Base-by-base conservation (phyloP, 2,797 vertebrate genomes). In the Gobio occitaniae region DNA sequence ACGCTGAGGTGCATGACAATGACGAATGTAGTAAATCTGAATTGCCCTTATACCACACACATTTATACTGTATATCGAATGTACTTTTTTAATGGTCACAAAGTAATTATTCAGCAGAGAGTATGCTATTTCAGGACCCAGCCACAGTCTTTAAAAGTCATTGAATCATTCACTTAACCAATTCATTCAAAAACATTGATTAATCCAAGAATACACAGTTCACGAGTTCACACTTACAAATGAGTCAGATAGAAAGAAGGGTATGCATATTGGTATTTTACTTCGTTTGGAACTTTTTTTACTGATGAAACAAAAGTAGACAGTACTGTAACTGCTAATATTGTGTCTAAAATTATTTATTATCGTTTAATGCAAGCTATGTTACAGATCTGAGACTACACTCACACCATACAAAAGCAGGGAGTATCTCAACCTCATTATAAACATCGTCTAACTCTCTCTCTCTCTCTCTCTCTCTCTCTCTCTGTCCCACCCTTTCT, bases 381-480 rank as follows among this genome's bases (percentile, higher is more conserved):
- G 25, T 66, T 71, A 74, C 69, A 86, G 12, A 44, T 61, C 17
- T 78, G 25, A 72, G 10, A 72, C 48, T 70, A 25, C 72, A 82
- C n/a, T 36, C 12, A 32, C 32, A 32, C 32, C 32, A 10, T 9
- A 36, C 13, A 50, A 52, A 15, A 32, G 52, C 13, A 41, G n/a
- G 47, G 10, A 75, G 12, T 19, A 79, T 61, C 11, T 47, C 0
- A 61, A 19, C 21, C 48, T 41, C 32, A 79, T 68, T 82, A 91
- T 90, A 78, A 82, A 88, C 87, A 88, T 89, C 81, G 78, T 75
- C 65, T 68, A 69, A 54, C 61, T 82, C 86, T 41, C 75, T 75
- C 78, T 83, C 69, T 6, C 21, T n/a, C 19, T n/a, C 54, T 59
- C 8, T 59, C 56, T 56, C 21, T 25, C n/a, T 76, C 11, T 87